A percentile compares a stretch with the other conserved stretches of the same genome.
These are phyloP conservation scores for Dasysyrphus albostriatus DNA, from an alignment of 2,888 invertebrate species.

Conservation along the genomic window DNA sequence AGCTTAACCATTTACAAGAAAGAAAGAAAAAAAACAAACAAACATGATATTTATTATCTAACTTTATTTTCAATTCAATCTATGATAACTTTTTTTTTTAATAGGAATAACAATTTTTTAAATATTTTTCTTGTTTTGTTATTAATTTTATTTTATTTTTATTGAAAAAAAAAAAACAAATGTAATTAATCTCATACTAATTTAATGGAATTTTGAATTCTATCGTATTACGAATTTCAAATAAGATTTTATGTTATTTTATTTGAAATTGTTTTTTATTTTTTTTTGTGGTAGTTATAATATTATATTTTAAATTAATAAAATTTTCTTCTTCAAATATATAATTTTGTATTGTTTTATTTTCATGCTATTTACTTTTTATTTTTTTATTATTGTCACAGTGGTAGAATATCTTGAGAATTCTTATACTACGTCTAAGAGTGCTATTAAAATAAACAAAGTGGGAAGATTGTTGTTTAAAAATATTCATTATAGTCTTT, in stretches of 20 bases:
- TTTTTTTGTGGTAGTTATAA: constrained; percentile 65
- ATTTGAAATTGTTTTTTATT: constrained; percentile 39
- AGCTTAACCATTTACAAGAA: constrained; percentile 63
- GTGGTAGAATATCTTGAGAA: too few relatives aligned
- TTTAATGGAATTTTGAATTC: constrained; percentile 45
- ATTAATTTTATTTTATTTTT: constrained; percentile 51
- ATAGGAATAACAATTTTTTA: constrained; percentile 14
- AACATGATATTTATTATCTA: constrained; percentile 27
- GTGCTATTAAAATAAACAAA: too few relatives aligned
- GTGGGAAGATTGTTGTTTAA: too few relatives aligned
- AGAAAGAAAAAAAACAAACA: constrained; percentile 25
- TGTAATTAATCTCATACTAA: constrained; percentile 54
- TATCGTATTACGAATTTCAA: constrained; percentile 36
- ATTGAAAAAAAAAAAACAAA: constrained; percentile 32
- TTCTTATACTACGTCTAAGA: too few relatives aligned
- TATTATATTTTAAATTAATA: constrained; percentile 37
- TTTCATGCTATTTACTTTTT: constrained; percentile 16
- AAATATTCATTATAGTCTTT: too few relatives aligned
- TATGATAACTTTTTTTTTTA: constrained; percentile 14
- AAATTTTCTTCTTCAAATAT: constrained; percentile 64
- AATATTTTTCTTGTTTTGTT: constrained; percentile 61
- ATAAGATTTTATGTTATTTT: constrained; percentile 49
- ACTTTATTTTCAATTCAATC: constrained; percentile 35
- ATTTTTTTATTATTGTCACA: constrained; percentile 16
- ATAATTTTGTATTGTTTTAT: constrained; percentile 6